Percentiles rank a stretch among this genome's conserved stretches.
phyloP scores from a whole-genome alignment of 35 echinoderm and acorn worm species.

The Chiridota heheva region DNA sequence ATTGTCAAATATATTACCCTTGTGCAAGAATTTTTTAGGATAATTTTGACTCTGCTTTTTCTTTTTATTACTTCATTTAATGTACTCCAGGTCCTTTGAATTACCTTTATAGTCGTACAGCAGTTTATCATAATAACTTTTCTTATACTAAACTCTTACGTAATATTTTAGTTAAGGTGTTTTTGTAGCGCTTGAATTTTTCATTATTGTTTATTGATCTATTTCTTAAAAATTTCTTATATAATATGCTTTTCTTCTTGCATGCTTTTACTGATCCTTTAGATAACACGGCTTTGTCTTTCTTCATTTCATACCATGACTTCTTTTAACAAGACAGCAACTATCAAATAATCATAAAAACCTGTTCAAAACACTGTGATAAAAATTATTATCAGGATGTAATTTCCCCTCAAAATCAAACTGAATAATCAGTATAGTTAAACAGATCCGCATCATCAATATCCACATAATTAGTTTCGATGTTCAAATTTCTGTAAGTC shows the following conservation, averaged over 20 bases:
- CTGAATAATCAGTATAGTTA: no score
- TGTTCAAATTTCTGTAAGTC: no score
- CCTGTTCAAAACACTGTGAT: no score
- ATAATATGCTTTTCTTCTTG: not conserved
- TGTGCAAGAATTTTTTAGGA: not conserved
- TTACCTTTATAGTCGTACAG: slow-evolving; percentile 1
- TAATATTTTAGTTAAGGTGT: slow-evolving; percentile 25
- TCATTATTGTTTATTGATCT: not conserved
- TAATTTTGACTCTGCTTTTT: not conserved
- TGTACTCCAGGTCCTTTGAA: slow-evolving; percentile 1
- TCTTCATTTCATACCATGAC: not conserved
- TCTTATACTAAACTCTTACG: not conserved
- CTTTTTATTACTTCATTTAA: slow-evolving; percentile 4
- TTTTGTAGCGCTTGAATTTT: slow-evolving; percentile 14
- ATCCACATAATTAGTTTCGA: no score
- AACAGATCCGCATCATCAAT: no score
- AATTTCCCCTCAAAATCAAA: no score
- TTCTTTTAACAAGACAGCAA: not conserved
- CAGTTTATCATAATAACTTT: not conserved
- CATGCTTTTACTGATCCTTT: not conserved
- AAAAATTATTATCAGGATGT: no score
- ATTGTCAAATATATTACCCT: not conserved
- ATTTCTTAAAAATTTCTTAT: slow-evolving; percentile 5
- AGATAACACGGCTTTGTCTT: not conserved
- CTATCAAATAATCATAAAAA: not conserved